Conservation (phyloP, 2,888 invertebrate species). For the Stictocephala bisonia region DNA sequence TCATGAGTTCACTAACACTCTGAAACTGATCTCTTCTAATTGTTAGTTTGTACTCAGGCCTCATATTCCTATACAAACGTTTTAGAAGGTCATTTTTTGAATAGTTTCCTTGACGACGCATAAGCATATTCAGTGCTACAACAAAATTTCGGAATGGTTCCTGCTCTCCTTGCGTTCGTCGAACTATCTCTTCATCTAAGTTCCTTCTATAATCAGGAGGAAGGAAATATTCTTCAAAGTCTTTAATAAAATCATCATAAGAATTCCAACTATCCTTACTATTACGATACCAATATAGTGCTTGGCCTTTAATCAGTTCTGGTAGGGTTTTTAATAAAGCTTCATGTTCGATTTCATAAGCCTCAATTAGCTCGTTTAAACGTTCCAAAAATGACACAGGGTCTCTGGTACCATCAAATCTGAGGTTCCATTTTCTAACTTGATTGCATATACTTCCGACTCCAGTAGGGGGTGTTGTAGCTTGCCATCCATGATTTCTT, state of each 20-base stretch:
- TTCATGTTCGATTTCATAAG: neutral
- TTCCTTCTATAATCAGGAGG: neutral
- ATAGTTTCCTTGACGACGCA: neutral
- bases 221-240: neutral
- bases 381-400: neutral
- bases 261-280: neutral
- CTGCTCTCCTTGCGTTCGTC: slow-evolving; percentile 6
- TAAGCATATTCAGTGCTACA: neutral
- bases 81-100: neutral
- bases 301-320: neutral
- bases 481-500: no score
- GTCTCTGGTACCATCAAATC: slow-evolving; percentile 3
- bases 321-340: neutral
- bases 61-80: neutral
- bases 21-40: neutral
- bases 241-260: neutral
- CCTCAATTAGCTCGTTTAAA: neutral
- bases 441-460: neutral
- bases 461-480: no score
- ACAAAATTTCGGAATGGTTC: neutral
- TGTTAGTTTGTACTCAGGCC: slow-evolving; percentile 2
- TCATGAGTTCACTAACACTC: neutral
- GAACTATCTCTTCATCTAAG: neutral
- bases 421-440: slow-evolving; percentile 4
- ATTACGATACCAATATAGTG: slow-evolving; percentile 6